Conservation (phyloP, 35 echinoderm and acorn worm genomes). For the Heliocidaris tuberculata region DNA sequence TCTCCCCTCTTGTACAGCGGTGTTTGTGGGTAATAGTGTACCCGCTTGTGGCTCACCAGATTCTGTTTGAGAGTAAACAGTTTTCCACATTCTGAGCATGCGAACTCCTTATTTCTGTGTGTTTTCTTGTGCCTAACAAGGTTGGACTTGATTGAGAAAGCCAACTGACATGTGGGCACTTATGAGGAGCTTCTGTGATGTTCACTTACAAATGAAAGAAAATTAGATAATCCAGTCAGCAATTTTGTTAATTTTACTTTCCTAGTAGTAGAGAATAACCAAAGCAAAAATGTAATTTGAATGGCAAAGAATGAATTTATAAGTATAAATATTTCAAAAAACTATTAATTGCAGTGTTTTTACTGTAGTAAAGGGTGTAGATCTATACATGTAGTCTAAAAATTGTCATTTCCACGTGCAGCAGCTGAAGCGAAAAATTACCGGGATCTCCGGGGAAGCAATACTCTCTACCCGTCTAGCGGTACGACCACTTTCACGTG, state of each 20-base stretch:
- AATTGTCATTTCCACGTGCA: too few species aligned
- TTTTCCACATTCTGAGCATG: background rate
- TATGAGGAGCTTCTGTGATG: background rate
- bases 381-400: too few species aligned
- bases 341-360: too few species aligned
- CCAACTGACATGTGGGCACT: background rate
- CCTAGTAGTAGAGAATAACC: background rate
- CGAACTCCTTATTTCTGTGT: background rate
- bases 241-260: background rate
- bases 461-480: too few species aligned
- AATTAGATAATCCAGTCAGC: background rate
- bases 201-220: background rate
- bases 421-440: too few species aligned
- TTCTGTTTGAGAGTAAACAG: background rate
- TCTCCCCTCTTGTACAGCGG: slow-evolving; percentile 38
- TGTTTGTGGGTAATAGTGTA: background rate
- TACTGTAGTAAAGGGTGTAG: too few species aligned
- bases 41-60: background rate
- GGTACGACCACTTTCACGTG: too few species aligned
- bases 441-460: too few species aligned
- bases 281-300: slow-evolving; percentile 1
- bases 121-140: background rate
- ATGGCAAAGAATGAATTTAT: background rate
- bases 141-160: background rate
- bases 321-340: background rate